These are phyloP conservation scores for Pseudopleuronectes americanus DNA, from an alignment of 2,797 vertebrate genomes.

Conservation along the genomic window DNA sequence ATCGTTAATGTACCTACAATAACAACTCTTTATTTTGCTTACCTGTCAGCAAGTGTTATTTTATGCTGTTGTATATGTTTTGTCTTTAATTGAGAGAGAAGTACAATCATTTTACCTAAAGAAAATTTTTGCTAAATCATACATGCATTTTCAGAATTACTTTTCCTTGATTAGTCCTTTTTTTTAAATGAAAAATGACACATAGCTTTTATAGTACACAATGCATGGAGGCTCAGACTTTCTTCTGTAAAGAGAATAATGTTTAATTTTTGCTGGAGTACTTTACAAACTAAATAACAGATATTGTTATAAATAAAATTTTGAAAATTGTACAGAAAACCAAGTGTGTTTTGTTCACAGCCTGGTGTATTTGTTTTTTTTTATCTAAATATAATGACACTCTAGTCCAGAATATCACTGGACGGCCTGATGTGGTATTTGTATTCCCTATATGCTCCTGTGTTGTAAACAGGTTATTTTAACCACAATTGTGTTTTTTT, in stretches of 20 bases:
- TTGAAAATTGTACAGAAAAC: conserved; percentile 86
- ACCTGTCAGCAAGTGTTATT: conserved; percentile 71
- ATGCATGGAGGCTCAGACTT: conserved; percentile 85
- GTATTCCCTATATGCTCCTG: no score
- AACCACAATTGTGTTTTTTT: no score
- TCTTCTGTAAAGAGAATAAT: conserved; percentile 88
- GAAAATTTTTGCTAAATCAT: conserved; percentile 78
- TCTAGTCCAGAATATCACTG: not conserved
- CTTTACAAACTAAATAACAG: conserved; percentile 96
- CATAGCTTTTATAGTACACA: conserved; percentile 87
- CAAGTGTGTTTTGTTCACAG: conserved; percentile 10
- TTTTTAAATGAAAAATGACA: conserved; percentile 70
- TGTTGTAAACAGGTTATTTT: no score
- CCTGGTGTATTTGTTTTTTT: not conserved
- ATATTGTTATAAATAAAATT: conserved; percentile 98
- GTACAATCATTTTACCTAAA: conserved; percentile 82
- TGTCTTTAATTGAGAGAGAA: conserved; percentile 77
- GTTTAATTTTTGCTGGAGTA: conserved; percentile 96
- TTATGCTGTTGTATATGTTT: conserved; percentile 68
- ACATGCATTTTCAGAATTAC: conserved; percentile 79
- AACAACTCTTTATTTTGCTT: conserved; percentile 76
- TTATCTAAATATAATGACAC: not conserved
- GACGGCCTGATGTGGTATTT: no score
- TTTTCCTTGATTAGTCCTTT: conserved; percentile 73
- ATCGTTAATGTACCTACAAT: conserved; percentile 71